Percentiles rank a stretch among this genome's conserved stretches.
These are phyloP conservation scores for Perdix hodgsoniae DNA, from an alignment of 2,797 vertebrate genomes.

Conservation along the genomic window DNA sequence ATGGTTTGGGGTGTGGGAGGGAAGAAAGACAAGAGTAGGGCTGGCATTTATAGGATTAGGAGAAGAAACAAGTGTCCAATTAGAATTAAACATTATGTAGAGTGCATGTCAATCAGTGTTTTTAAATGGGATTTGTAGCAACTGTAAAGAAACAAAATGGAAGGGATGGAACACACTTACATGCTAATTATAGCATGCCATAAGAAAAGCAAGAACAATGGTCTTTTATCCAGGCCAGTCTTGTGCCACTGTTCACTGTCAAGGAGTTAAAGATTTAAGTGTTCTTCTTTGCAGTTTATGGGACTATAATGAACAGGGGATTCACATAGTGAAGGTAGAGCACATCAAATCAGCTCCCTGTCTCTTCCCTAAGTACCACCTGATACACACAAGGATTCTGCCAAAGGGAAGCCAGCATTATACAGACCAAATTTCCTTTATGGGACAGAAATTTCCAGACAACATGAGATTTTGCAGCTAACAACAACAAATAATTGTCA, in stretches of 20 bases:
- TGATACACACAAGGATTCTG: background rate
- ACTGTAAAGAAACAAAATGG: slow-evolving; percentile 31
- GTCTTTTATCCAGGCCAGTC: slow-evolving; percentile 46
- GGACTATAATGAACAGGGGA: background rate
- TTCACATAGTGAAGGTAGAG: background rate
- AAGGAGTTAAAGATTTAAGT: background rate
- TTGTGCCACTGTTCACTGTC: background rate
- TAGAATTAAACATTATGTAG: background rate
- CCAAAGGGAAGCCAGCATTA: background rate
- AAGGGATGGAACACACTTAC: slow-evolving; percentile 39
- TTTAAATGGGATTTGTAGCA: background rate
- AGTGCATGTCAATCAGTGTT: background rate
- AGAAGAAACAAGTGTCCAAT: slow-evolving; percentile 10
- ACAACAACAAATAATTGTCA: background rate
- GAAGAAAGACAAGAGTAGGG: slow-evolving; percentile 13
- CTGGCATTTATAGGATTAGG: background rate
- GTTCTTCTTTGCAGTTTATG: background rate
- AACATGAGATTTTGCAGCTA: background rate
- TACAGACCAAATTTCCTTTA: background rate
- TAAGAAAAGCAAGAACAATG: slow-evolving; percentile 28
- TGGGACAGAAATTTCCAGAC: background rate
- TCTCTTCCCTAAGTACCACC: background rate
- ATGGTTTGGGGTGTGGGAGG: background rate
- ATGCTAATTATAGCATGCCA: slow-evolving; percentile 64
- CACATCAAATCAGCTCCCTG: background rate